Percentiles rank a stretch among this genome's conserved stretches.
Evolutionary conservation across 1,140 invertebrate genomes (phyloP).

Genomic region (Hestina assimilis): DNA sequence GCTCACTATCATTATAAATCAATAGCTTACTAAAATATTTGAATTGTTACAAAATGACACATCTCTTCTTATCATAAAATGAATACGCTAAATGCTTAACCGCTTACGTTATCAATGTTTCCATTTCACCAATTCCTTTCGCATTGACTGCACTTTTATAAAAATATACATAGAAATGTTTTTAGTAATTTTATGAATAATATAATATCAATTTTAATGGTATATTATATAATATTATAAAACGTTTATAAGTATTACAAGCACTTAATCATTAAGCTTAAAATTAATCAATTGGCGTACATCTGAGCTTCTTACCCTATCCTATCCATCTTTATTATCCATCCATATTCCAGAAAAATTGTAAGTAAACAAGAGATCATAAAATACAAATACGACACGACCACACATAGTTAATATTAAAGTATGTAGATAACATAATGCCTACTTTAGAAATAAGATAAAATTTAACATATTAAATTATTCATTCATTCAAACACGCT

Average conservation of each 20-base stretch:
- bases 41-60: slow-evolving; percentile 67
- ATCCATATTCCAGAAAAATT: slow-evolving; percentile 74
- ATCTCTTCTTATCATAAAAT: slow-evolving; percentile 48
- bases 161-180: slow-evolving; percentile 74
- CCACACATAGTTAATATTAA: slow-evolving; percentile 58
- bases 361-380: slow-evolving; percentile 74
- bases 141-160: slow-evolving; percentile 68
- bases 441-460: slow-evolving; percentile 49
- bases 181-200: slow-evolving; percentile 47
- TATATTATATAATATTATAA: slow-evolving; percentile 56
- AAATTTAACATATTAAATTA: slow-evolving; percentile 43
- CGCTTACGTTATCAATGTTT: slow-evolving; percentile 38
- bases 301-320: slow-evolving; percentile 62
- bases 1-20: slow-evolving; percentile 69
- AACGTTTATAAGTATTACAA: slow-evolving; percentile 60
- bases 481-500: slow-evolving; percentile 61
- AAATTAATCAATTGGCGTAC: slow-evolving; percentile 68
- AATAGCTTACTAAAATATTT: slow-evolving; percentile 62
- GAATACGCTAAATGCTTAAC: slow-evolving; percentile 43
- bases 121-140: slow-evolving; percentile 69
- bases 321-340: slow-evolving; percentile 36
- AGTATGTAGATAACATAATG: slow-evolving; percentile 45
- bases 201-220: slow-evolving; percentile 70
- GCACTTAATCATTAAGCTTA: slow-evolving; percentile 62
- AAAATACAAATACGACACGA: slow-evolving; percentile 56